Conservation (phyloP, 2,113 vertebrate species). For the Pedetes capensis region DNA sequence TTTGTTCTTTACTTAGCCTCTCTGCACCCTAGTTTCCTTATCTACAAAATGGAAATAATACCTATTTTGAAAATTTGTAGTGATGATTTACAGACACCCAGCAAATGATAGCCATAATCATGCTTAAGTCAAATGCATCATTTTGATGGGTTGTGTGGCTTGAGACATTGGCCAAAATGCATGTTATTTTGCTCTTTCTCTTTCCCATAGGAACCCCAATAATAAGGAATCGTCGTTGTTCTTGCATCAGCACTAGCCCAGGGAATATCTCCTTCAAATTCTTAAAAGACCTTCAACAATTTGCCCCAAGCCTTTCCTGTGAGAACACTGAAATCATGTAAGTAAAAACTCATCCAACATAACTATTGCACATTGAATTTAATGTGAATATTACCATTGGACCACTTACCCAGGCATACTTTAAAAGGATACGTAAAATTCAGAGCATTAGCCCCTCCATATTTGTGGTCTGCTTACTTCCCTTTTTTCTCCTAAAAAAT, state of each 20-base stretch:
- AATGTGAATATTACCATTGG: neutral
- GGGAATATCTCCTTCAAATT: neutral
- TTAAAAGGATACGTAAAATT: constrained; percentile 20
- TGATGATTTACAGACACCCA: neutral
- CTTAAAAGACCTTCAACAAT: constrained; percentile 52
- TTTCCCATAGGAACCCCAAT: constrained; percentile 30
- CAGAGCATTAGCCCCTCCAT: neutral
- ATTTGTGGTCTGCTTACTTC: neutral
- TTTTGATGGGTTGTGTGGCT: neutral
- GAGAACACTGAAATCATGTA: constrained; percentile 71
- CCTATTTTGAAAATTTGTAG: neutral
- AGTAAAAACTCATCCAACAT: constrained; percentile 42
- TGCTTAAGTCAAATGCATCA: neutral
- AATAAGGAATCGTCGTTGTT: constrained; percentile 42
- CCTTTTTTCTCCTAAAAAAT: constrained; percentile 2
- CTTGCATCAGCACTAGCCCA: constrained; percentile 22
- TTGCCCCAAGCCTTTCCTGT: constrained; percentile 54
- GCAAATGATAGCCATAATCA: neutral
- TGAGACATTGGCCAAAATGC: neutral
- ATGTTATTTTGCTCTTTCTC: neutral
- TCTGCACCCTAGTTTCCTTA: constrained; percentile 6
- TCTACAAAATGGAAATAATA: neutral
- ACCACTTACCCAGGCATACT: neutral
- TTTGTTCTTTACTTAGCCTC: constrained; percentile 12
- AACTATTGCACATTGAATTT: neutral